Evolutionary conservation across 92 coral and sea anemone species (phyloP).

Genomic region (Zoanthus sociatus): DNA sequence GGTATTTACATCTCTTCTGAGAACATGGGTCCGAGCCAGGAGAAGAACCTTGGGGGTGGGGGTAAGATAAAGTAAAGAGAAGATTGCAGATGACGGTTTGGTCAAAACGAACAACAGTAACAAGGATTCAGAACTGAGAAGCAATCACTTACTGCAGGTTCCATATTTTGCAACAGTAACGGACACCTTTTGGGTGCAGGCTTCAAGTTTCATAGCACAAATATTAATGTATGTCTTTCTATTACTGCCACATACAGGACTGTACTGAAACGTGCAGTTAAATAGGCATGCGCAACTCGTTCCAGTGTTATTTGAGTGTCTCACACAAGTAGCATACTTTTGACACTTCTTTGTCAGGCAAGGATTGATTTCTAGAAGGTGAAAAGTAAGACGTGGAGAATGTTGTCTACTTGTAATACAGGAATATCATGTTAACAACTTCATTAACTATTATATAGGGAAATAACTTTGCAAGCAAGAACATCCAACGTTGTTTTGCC

Average conservation of each 20-base stretch:
- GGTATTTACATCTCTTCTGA: slow-evolving; percentile 64
- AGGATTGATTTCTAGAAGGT: slow-evolving; percentile 65
- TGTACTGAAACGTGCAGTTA: slow-evolving; percentile 78
- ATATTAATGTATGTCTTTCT: slow-evolving; percentile 81
- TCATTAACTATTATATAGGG: not conserved
- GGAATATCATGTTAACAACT: not conserved
- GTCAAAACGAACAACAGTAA: not conserved
- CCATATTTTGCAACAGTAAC: slow-evolving; percentile 75
- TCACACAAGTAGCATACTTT: slow-evolving; percentile 81
- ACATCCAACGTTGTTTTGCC: too few species aligned
- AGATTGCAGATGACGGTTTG: not conserved
- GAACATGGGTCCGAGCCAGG: slow-evolving; percentile 70
- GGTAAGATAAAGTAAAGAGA: not conserved
- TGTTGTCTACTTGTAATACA: not conserved
- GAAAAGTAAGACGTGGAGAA: not conserved
- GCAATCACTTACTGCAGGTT: slow-evolving; percentile 80
- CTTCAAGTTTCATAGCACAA: slow-evolving; percentile 81
- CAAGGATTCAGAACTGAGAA: not conserved
- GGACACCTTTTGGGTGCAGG: slow-evolving; percentile 72
- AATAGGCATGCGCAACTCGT: slow-evolving; percentile 84
- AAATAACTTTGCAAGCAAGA: not conserved
- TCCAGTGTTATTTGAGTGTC: slow-evolving; percentile 55
- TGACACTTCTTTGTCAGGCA: slow-evolving; percentile 85
- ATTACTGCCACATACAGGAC: slow-evolving; percentile 87
- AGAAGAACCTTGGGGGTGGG: not conserved